A percentile compares a stretch with the other conserved stretches of the same genome.
Conservation (phyloP, 2,888 invertebrate genomes). For the Hypomecis atomaria region DNA sequence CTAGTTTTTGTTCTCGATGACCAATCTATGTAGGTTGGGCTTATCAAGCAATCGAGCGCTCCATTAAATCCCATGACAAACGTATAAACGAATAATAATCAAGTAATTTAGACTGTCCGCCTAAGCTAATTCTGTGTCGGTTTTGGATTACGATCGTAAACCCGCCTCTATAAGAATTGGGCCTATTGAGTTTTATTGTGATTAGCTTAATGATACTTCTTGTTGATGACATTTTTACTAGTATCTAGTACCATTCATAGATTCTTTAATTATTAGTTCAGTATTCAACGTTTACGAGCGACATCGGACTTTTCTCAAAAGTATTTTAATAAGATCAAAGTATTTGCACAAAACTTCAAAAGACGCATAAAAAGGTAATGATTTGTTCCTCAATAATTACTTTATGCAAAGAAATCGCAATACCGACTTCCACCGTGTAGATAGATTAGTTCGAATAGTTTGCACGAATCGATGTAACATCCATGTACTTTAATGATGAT, state of each 20-base stretch:
- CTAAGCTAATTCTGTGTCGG: constrained; percentile 25
- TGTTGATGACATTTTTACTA: constrained; percentile 29
- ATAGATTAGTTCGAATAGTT: no score
- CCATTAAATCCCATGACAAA: constrained; percentile 32
- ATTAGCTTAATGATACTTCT: constrained; percentile 28
- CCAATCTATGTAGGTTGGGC: constrained; percentile 23
- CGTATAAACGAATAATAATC: constrained; percentile 33
- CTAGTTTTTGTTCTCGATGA: constrained; percentile 26
- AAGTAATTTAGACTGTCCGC: constrained; percentile 27
- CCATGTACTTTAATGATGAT: no score
- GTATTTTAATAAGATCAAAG: no score
- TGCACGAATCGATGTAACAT: no score
- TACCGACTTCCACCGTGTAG: no score
- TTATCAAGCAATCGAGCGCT: constrained; percentile 28
- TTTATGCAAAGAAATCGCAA: no score
- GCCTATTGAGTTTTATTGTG: constrained; percentile 33
- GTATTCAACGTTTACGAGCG: neutral
- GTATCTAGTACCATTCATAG: constrained; percentile 4
- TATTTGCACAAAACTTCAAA: no score
- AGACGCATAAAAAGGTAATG: no score
- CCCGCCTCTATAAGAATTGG: constrained; percentile 27
- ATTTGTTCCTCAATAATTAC: no score
- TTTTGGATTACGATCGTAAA: constrained; percentile 33
- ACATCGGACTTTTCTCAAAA: no score
- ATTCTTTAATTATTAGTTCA: constrained; percentile 19